phyloP scores from a whole-genome alignment of 2,797 vertebrate species.

The Fistularia tabacaria region DNA sequence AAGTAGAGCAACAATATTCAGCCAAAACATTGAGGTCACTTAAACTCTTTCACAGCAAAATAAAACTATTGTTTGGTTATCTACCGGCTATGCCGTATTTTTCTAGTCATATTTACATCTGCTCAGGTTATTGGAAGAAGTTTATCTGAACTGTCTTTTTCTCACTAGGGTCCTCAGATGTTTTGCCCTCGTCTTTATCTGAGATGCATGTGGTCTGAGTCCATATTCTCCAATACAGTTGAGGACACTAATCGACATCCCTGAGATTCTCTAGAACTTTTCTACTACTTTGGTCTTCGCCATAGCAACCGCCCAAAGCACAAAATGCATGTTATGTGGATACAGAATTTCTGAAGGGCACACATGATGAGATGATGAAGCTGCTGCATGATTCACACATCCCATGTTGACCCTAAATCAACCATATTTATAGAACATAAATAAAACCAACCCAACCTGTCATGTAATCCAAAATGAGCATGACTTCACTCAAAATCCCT shows the following conservation, averaged over 20 bases:
- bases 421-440: slow-evolving; percentile 3
- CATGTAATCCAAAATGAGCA: slow-evolving; percentile 23
- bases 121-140: too few relatives aligned
- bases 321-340: too few relatives aligned
- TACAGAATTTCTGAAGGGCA: slow-evolving; percentile 1
- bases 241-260: too few relatives aligned
- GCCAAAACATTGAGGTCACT: slow-evolving; percentile 21
- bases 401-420: slow-evolving; percentile 8
- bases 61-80: slow-evolving; percentile 17
- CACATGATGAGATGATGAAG: slow-evolving; percentile 1
- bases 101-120: background rate
- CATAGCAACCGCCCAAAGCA: too few relatives aligned
- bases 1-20: slow-evolving; percentile 12
- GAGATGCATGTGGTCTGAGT: too few relatives aligned
- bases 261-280: too few relatives aligned
- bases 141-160: too few relatives aligned
- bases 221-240: background rate
- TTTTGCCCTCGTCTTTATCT: too few relatives aligned
- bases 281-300: too few relatives aligned
- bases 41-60: slow-evolving; percentile 10
- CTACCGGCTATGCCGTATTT: too few relatives aligned
- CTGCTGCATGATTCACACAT: too few relatives aligned
- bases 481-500: slow-evolving; percentile 19
- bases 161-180: too few relatives aligned
- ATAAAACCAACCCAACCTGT: slow-evolving; percentile 5